Percentiles rank a stretch among this genome's conserved stretches.
phyloP scores from a whole-genome alignment of 2,797 vertebrate species.

The Sylvilagus floridanus region DNA sequence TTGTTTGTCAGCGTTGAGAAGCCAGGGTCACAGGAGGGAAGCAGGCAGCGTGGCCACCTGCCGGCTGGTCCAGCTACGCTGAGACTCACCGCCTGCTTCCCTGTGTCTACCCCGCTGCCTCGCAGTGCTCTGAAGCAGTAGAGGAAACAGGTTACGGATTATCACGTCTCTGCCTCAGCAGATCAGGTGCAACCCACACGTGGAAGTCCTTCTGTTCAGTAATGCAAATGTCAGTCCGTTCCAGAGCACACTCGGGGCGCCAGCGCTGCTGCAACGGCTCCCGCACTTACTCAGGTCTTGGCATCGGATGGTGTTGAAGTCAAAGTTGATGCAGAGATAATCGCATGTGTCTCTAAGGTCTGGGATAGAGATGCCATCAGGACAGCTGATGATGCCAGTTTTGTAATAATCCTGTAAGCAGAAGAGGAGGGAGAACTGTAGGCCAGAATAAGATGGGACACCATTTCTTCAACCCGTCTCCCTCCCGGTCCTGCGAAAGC shows the following conservation, averaged over 20 bases:
- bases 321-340: conserved; percentile 92
- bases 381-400: conserved; percentile 90
- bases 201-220: background rate
- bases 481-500: background rate
- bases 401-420: conserved; percentile 90
- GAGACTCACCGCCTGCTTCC: background rate
- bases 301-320: conserved; percentile 91
- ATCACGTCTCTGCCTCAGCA: background rate
- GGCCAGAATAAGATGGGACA: conserved; percentile 20
- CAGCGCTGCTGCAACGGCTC: background rate
- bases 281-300: conserved; percentile 91
- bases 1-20: background rate
- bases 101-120: background rate
- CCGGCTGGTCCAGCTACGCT: fast-evolving
- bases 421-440: conserved; percentile 29
- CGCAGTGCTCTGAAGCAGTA: background rate
- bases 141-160: no score
- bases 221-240: background rate
- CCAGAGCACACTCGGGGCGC: background rate
- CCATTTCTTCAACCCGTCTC: background rate
- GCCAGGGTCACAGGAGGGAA: background rate
- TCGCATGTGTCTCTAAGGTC: conserved; percentile 92
- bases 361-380: conserved; percentile 91
- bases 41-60: background rate
- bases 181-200: background rate